A percentile compares a stretch with the other conserved stretches of the same genome.
These are phyloP conservation scores for Gisinianus flammeolus DNA, from an alignment of 2,888 invertebrate genomes.

Conservation along the genomic window DNA sequence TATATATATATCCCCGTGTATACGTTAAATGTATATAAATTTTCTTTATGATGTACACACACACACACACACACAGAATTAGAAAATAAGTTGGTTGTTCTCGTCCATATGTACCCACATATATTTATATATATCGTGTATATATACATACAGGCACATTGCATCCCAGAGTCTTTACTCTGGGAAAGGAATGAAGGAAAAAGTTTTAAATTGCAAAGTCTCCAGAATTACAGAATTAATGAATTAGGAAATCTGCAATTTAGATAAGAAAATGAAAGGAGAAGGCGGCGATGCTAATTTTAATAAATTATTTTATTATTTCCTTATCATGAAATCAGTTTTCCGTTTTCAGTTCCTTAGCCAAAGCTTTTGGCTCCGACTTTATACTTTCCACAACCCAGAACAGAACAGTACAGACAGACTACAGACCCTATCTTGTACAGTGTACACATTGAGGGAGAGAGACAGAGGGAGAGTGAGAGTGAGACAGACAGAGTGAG, in stretches of 20 bases:
- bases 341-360: not conserved
- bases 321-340: constrained; percentile 14
- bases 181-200: not conserved
- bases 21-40: too few species aligned
- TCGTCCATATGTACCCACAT: not conserved
- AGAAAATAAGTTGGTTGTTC: not conserved
- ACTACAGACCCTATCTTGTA: not conserved
- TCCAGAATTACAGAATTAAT: not conserved
- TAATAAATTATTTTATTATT: constrained; percentile 21
- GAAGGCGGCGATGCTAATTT: constrained; percentile 15
- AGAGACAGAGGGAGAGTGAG: not conserved
- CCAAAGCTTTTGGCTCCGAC: not conserved
- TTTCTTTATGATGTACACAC: too few species aligned
- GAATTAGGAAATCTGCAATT: constrained; percentile 15
- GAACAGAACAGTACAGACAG: not conserved
- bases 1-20: too few species aligned
- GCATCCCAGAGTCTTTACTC: not conserved
- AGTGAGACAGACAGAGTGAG: not conserved
- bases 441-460: not conserved
- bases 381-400: not conserved
- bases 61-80: not conserved
- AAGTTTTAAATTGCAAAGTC: constrained; percentile 19
- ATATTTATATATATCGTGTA: too few species aligned
- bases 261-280: constrained; percentile 15
- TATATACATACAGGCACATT: not conserved